Evolutionary conservation across 2,888 invertebrate species (phyloP), one percentile per base, ranked within the genome.

Genomic region (Camptogramma bilineatum): DNA sequence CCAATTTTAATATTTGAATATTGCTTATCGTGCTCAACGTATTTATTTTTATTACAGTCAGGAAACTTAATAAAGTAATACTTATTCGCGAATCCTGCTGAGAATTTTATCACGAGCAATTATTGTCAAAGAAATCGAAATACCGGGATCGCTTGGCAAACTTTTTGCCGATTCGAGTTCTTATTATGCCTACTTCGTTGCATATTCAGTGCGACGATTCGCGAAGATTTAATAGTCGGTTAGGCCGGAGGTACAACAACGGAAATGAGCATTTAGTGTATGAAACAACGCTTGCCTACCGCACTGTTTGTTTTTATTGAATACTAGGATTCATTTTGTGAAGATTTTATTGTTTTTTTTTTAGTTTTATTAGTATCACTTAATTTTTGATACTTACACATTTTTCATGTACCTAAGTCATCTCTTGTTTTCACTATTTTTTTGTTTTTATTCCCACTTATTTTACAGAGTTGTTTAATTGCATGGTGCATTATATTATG

Each of bases 241-340:
- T 75, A 71, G 69, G 73, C 73, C 74, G 73, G 66, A 68, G 72
- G 56, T 50, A 71, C 66, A 69, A 73, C 77, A 78, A 73, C 83
- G 89, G 88, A 90, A 87, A 85, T 86, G 76, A 85, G 85, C 88
- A 87, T 86, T 85, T 83, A 85, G 84, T 81, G 80, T 82, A 82
- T 75, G 75, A 81, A 83, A 81, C 75, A 72, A 72, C 59, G 53
- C 65, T 68, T 75, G 77, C 81, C 84, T 79, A 80, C 81, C 79
- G 79, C 80, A 72, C 64, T 69, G 75, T 69, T 65, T 62, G 72
- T 79, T 80, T 80, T 79, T 44, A 16, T 39, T 4, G 8, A 13
- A 39, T 13, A 39, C 34, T 39, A 39, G 34, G 13, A 4, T 51
- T 8, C 16, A 51, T 8, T n/a, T 28, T 16, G n/a, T n/a, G n/a